Percentiles rank a stretch among this genome's conserved stretches.
Evolutionary conservation across 92 coral and sea anemone genomes (phyloP).

Genomic region (Parazoanthus atlanticus): DNA sequence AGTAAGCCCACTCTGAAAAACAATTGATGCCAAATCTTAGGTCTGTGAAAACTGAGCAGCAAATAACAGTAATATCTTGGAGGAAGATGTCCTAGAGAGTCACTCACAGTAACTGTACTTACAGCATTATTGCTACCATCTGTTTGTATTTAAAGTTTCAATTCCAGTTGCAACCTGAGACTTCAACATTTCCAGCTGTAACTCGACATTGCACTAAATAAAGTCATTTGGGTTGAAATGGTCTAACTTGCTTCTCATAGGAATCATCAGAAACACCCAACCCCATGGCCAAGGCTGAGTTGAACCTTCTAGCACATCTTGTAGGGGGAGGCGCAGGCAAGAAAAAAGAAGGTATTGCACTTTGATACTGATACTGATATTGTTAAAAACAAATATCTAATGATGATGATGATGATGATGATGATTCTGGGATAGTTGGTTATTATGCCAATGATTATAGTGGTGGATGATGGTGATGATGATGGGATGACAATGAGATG

Average conservation of each 20-base stretch:
- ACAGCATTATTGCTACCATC: no score
- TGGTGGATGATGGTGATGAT: background rate
- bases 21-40: no score
- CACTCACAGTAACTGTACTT: no score
- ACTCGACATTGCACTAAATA: no score
- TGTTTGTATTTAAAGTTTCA: no score
- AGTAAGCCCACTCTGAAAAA: no score
- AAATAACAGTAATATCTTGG: no score
- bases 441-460: background rate
- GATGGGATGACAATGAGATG: background rate
- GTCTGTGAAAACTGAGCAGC: no score
- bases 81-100: no score
- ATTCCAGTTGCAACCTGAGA: no score
- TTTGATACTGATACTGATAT: background rate
- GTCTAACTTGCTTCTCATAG: constrained; percentile 20
- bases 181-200: no score
- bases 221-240: background rate
- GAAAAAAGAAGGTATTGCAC: constrained; percentile 49
- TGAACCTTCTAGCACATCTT: constrained; percentile 89
- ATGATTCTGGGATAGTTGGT: background rate
- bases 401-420: background rate
- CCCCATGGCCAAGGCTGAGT: constrained; percentile 93
- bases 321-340: constrained; percentile 74
- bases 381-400: no score
- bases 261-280: constrained; percentile 73